phyloP scores from a whole-genome alignment of 2,113 vertebrate genomes.

The Nothocercus nigrocapillus region DNA sequence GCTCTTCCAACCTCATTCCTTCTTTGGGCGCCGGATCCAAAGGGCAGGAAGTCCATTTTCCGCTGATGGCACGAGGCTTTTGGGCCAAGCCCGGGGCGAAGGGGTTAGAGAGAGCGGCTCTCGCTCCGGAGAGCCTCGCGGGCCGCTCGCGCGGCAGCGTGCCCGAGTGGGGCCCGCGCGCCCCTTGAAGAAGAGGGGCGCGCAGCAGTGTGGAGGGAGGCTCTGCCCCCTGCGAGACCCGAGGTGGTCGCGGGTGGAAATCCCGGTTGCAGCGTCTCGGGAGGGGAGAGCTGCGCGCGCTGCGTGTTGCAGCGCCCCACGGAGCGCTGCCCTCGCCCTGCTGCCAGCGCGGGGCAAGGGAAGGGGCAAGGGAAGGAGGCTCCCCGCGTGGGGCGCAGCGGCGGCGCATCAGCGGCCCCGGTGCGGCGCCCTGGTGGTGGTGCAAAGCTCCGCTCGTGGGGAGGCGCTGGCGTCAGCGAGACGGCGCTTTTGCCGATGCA shows the following conservation, averaged over 20 bases:
- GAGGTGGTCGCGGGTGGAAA: not conserved
- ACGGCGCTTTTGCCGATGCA: not conserved
- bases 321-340: not conserved
- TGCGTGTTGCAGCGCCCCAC: rapidly evolving
- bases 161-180: not conserved
- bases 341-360: not conserved
- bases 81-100: not conserved
- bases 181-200: not conserved
- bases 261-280: rapidly evolving
- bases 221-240: not conserved
- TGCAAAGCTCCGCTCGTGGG: not conserved
- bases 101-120: not conserved
- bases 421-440: not conserved
- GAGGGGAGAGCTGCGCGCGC: rapidly evolving
- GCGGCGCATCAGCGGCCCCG: not conserved
- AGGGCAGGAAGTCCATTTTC: not conserved
- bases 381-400: no score
- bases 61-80: not conserved
- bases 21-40: rapidly evolving
- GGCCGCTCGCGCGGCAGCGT: not conserved
- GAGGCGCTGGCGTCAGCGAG: rapidly evolving
- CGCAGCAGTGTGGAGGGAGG: not conserved
- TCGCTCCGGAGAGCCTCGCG: not conserved
- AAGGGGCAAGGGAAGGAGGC: not conserved
- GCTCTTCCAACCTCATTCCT: rapidly evolving